Evolutionary conservation across 64 coral and sea anemone species (phyloP).

Genomic region (Montipora cactus): DNA sequence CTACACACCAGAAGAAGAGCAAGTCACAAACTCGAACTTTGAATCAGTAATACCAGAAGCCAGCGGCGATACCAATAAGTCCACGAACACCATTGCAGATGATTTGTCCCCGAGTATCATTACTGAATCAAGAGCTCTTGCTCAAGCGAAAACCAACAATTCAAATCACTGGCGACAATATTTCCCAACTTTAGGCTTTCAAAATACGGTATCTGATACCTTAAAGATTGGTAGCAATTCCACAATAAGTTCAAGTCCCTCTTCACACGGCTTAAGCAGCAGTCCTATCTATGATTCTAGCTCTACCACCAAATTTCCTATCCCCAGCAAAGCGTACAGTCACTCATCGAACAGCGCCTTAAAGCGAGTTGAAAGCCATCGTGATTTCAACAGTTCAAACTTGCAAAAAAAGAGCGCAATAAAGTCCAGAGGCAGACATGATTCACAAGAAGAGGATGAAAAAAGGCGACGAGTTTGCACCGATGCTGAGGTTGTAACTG

Average conservation of each 20-base stretch:
- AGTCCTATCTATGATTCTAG: not conserved
- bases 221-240: not conserved
- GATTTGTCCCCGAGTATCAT: not conserved
- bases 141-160: not conserved
- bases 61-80: not conserved
- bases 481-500: not conserved
- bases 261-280: not conserved
- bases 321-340: not conserved
- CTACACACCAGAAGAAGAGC: not conserved
- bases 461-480: not conserved
- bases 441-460: not conserved
- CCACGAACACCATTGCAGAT: not conserved
- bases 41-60: not conserved
- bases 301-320: not conserved
- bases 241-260: not conserved
- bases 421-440: not conserved
- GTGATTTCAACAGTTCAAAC: not conserved
- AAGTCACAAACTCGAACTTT: not conserved
- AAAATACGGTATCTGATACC: not conserved
- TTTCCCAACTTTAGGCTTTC: not conserved
- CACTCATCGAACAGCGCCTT: not conserved
- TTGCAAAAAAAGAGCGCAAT: not conserved
- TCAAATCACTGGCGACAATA: not conserved
- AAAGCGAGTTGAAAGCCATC: not conserved
- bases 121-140: not conserved